phyloP scores from a whole-genome alignment of 2,797 vertebrate genomes.

The Enteromius fasciolatus region DNA sequence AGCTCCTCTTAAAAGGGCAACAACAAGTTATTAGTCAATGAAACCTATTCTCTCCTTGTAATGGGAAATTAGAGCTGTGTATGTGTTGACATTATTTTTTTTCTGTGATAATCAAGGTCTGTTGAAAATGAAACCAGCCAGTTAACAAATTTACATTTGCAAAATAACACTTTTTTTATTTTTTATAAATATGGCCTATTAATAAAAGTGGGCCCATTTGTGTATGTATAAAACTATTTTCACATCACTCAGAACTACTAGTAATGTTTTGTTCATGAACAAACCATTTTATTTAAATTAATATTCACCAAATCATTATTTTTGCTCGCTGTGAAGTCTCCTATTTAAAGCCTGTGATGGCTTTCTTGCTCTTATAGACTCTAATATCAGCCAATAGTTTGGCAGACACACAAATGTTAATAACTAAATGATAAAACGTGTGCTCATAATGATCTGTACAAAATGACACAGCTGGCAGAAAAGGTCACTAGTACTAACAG shows the following conservation, averaged over 20 bases:
- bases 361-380: neutral
- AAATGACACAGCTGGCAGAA: neutral
- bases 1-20: conserved; percentile 45
- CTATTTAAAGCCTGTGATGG: neutral
- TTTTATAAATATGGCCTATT: neutral
- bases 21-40: neutral
- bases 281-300: neutral
- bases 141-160: neutral
- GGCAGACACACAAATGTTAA: neutral
- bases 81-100: neutral
- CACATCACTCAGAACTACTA: neutral
- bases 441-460: neutral
- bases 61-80: neutral
- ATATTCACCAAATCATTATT: neutral
- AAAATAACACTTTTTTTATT: neutral
- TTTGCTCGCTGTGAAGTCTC: neutral
- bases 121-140: neutral
- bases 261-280: neutral
- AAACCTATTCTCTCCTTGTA: neutral
- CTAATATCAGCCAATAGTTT: neutral
- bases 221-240: neutral
- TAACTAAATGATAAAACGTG: neutral
- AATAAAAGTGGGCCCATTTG: neutral
- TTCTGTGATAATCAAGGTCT: neutral
- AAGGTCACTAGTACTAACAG: neutral